phyloP scores from a whole-genome alignment of 2,113 vertebrate species.

The Rafetus swinhoei region DNA sequence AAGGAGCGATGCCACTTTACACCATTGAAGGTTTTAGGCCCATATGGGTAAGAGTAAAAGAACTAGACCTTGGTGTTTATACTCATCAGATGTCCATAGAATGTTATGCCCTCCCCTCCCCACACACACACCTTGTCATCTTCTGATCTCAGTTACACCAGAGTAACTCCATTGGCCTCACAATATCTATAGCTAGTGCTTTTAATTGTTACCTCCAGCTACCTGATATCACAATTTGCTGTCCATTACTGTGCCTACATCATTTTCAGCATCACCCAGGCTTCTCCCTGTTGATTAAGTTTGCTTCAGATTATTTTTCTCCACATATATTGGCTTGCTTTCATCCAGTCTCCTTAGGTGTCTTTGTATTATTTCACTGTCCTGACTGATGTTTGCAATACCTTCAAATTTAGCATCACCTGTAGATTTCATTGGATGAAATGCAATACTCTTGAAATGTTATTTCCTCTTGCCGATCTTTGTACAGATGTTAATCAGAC shows the following conservation, averaged over 20 bases:
- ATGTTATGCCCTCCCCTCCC: background rate
- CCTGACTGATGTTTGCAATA: background rate
- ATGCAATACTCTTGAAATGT: rapidly evolving
- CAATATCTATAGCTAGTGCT: background rate
- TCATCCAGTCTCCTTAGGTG: background rate
- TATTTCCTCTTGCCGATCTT: background rate
- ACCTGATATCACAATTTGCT: background rate
- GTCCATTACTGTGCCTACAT: background rate
- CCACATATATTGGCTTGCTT: background rate
- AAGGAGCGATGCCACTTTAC: background rate
- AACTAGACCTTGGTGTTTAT: background rate
- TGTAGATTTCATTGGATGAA: background rate
- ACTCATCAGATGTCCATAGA: background rate
- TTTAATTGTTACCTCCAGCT: background rate
- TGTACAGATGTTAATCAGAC: background rate
- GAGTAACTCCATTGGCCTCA: background rate
- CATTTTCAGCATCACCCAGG: background rate
- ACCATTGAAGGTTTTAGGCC: background rate
- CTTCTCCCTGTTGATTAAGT: background rate
- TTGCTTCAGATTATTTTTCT: conserved; percentile 11
- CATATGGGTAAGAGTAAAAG: background rate
- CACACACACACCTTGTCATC: background rate
- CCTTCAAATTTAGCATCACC: background rate
- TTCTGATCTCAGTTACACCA: background rate
- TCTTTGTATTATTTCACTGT: background rate